phyloP scores from a whole-genome alignment of 2,888 invertebrate genomes.

The Carpatolechia fugitivella region DNA sequence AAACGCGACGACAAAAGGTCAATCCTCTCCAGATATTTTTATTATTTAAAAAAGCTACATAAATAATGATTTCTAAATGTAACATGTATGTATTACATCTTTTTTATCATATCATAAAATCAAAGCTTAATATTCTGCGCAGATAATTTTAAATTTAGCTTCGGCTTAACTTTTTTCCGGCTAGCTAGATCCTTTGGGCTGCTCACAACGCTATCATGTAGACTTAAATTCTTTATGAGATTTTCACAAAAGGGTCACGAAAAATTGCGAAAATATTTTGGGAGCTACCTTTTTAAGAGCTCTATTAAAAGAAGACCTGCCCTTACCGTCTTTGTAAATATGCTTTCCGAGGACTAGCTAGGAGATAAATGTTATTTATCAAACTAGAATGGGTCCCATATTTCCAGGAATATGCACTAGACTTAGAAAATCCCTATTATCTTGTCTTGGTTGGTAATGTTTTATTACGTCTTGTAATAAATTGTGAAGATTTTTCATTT shows the following conservation, averaged over 20 bases:
- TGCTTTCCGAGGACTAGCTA: conserved; percentile 17
- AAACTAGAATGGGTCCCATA: conserved; percentile 7
- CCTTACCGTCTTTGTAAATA: conserved; percentile 12
- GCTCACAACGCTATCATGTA: conserved; percentile 6
- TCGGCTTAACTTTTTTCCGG: background rate
- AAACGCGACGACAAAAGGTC: too few species aligned
- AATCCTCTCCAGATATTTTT: too few species aligned
- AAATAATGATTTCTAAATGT: too few species aligned
- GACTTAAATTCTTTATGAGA: conserved; percentile 23
- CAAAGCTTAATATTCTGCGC: too few species aligned
- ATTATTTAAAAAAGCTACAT: too few species aligned
- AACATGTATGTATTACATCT: too few species aligned
- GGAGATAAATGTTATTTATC: conserved; percentile 18
- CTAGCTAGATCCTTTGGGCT: background rate
- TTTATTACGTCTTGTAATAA: conserved; percentile 8
- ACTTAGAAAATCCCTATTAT: conserved; percentile 9
- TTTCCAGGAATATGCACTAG: conserved; percentile 10
- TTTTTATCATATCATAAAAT: too few species aligned
- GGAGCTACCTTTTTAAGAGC: conserved; percentile 47
- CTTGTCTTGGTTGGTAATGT: conserved; percentile 2
- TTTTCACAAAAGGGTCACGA: conserved; percentile 37
- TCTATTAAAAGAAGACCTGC: conserved; percentile 47
- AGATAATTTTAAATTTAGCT: too few species aligned
- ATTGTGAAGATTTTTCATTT: conserved; percentile 8
- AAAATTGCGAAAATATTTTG: conserved; percentile 41